Evolutionary conservation across 1,140 invertebrate species (phyloP).

Genomic region (Pseudomyrmex dendroicus): DNA sequence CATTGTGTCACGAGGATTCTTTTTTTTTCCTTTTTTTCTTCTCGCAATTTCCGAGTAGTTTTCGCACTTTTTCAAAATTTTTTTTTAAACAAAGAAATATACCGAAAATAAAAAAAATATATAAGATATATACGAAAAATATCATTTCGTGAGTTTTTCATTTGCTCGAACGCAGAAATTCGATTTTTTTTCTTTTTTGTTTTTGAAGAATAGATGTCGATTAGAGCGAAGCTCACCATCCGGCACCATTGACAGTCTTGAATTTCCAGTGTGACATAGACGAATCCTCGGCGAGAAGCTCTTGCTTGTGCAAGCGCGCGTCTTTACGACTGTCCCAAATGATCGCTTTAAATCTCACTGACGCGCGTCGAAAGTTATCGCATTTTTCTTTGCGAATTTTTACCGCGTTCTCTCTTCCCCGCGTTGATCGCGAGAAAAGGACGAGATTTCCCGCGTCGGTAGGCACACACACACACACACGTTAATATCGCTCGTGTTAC

Average conservation of each 20-base stretch:
- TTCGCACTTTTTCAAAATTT: neutral
- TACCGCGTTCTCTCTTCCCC: constrained; percentile 21
- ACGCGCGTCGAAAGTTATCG: constrained; percentile 52
- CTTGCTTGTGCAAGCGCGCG: constrained; percentile 18
- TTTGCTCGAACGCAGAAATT: neutral
- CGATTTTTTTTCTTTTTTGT: neutral
- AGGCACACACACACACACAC: neutral
- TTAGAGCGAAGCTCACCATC: constrained; percentile 22
- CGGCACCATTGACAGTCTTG: constrained; percentile 25
- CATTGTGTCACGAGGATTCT: neutral
- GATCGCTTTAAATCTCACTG: constrained; percentile 52
- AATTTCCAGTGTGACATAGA: constrained; percentile 44
- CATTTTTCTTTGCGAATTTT: constrained; percentile 60
- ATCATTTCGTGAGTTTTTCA: neutral
- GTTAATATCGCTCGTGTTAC: constrained; percentile 64
- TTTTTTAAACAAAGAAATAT: neutral
- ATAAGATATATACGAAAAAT: neutral
- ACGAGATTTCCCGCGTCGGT: constrained; percentile 8
- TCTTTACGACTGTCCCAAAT: constrained; percentile 41
- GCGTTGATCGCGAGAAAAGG: constrained; percentile 3
- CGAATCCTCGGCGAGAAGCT: constrained; percentile 27
- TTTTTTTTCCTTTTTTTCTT: neutral
- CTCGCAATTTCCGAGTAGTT: constrained; percentile 31
- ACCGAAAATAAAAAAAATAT: neutral
- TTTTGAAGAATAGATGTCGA: constrained; percentile 21